Percentiles rank a stretch among this genome's conserved stretches.
Conservation (phyloP, 2,113 vertebrate species). For the Pteropus alecto region DNA sequence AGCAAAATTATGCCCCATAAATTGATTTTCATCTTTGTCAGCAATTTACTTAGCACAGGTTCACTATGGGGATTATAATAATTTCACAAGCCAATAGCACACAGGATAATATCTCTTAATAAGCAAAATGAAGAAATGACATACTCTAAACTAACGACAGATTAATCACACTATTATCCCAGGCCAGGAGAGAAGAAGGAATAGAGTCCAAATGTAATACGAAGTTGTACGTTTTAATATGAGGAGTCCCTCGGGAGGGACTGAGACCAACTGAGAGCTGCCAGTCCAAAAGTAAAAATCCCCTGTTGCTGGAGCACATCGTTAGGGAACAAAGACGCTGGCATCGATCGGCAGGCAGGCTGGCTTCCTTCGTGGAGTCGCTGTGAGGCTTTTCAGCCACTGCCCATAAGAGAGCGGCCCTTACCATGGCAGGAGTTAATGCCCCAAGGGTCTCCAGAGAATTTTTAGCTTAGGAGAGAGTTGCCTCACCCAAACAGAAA, state of each 20-base stretch:
- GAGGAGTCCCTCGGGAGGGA: neutral
- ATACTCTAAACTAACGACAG: neutral
- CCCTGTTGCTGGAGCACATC: neutral
- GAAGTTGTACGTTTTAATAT: neutral
- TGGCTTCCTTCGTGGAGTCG: neutral
- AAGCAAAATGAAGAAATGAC: neutral
- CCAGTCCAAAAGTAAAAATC: neutral
- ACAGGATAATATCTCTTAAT: neutral
- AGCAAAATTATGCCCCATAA: neutral
- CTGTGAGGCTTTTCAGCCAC: neutral
- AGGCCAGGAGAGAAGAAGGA: neutral
- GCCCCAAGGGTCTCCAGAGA: neutral
- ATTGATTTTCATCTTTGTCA: neutral
- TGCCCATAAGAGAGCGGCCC: neutral
- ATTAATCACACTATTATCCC: neutral
- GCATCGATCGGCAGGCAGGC: neutral
- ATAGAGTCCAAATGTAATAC: neutral
- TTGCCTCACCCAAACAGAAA: neutral
- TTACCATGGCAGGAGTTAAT: too few relatives aligned
- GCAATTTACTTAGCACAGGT: neutral
- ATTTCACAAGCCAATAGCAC: neutral
- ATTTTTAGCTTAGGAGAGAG: neutral
- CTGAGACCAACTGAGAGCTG: neutral
- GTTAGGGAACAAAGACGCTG: neutral
- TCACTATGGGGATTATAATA: neutral